Evolutionary conservation across 2,888 invertebrate species (phyloP).

Genomic region (Petrolisthes manimaculis): DNA sequence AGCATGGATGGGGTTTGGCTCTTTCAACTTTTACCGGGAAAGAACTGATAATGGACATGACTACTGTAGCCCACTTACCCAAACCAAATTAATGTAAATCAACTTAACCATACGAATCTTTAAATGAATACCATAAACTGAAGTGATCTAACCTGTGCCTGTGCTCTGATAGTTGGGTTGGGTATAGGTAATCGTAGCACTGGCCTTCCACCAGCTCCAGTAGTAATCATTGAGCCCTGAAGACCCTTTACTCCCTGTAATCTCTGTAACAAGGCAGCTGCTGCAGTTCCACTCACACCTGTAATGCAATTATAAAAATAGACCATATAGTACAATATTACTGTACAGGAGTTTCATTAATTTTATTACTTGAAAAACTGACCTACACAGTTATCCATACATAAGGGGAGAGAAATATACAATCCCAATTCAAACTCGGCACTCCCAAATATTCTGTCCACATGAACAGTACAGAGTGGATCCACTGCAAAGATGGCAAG

Average conservation of each 20-base stretch:
- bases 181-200: slow-evolving; percentile 60
- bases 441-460: no score
- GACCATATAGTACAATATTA: not conserved
- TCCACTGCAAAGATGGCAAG: no score
- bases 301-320: not conserved
- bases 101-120: no score
- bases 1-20: no score
- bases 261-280: slow-evolving; percentile 58
- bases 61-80: no score
- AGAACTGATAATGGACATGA: no score
- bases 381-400: not conserved
- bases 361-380: not conserved
- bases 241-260: slow-evolving; percentile 59
- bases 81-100: no score
- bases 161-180: slow-evolving; percentile 47
- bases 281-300: slow-evolving; percentile 61
- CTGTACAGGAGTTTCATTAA: not conserved
- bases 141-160: slow-evolving; percentile 37
- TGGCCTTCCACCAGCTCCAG: slow-evolving; percentile 63
- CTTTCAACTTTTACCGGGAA: no score
- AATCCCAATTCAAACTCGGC: no score
- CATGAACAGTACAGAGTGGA: no score
- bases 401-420: not conserved
- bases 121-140: no score
- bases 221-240: slow-evolving; percentile 64